Base-by-base conservation (phyloP, 2,797 vertebrate species). In the Poecilia velifera region DNA sequence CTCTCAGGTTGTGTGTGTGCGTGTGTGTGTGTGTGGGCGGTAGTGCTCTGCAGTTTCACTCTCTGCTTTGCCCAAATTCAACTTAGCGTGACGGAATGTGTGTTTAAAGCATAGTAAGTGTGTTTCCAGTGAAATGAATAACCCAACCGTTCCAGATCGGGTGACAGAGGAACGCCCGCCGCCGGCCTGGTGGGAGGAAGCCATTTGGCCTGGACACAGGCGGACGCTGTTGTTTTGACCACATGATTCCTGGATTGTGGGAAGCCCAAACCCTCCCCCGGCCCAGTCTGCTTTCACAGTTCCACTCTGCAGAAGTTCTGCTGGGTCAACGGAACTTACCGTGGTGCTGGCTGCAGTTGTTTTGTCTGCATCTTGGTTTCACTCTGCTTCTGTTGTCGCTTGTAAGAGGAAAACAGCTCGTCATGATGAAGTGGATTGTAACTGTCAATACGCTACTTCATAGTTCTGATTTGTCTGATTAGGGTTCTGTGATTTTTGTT, bases 361-460 rank as follows among this genome's bases (percentile, higher is more conserved):
- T 93, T 89, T 85, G 87, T 82, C 88, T 93, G 88, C 83, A 85
- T 83, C 88, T 47, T 47, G 70, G 59, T 53, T 80, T 83, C 81
- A 53, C 79, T 76, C 79, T 36, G 85, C 49, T 84, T 76, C 74
- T 71, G 79, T 76, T 80, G 75, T 71, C 74, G 71, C 72, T 80
- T 73, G 83, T 28, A 36, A 45, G 75, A 68, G 66, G 73, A 41
- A 9, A 59, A 28, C 6, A 14, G 14, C 77, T 84, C 51, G 81
- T 74, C 57, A 59, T 1, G 41, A 53, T 16, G 66, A 76, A 74
- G 51, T 22, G 51, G 49, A 53, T 53, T 53, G 51, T 25, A 25
- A 53, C 20, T 2, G 1, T 25, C 20, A 25, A 55, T 25, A 55
- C 22, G 10, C 25, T 25, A 25, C 12, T 1, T 9, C 1, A 12